Evolutionary conservation across 2,113 vertebrate genomes (phyloP).

Genomic region (Hydrochoerus hydrochaeris): DNA sequence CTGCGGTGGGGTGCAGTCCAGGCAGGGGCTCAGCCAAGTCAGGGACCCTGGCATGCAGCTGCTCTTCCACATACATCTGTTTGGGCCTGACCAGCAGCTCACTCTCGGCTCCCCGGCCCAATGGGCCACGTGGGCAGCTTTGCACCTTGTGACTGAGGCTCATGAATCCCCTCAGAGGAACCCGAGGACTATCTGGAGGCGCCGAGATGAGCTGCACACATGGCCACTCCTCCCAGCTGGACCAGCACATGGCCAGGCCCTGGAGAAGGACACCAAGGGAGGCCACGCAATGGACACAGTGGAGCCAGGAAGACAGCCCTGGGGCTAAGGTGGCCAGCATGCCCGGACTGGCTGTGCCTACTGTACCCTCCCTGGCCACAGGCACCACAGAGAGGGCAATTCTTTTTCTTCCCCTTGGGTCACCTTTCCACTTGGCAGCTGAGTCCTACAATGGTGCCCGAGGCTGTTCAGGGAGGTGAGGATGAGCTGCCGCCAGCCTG

Average conservation of each 20-base stretch:
- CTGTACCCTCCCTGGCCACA: not conserved
- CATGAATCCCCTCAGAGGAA: not conserved
- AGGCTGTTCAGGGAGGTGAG: not conserved
- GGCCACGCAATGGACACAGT: fast-evolving
- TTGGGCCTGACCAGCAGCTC: fast-evolving
- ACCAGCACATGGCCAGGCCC: too few relatives aligned
- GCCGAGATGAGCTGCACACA: fast-evolving
- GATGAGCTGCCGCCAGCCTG: too few relatives aligned
- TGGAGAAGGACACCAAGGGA: not conserved
- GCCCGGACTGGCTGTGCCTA: fast-evolving
- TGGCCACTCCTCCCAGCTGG: fast-evolving
- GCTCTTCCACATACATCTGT: not conserved
- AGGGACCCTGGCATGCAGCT: fast-evolving
- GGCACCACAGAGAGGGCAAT: fast-evolving
- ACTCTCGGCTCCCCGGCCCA: too few relatives aligned
- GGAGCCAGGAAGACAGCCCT: fast-evolving
- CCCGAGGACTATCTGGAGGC: fast-evolving
- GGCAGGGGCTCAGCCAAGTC: fast-evolving
- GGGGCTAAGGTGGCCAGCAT: fast-evolving
- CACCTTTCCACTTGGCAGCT: fast-evolving
- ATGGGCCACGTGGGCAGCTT: too few relatives aligned
- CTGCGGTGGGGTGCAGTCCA: fast-evolving
- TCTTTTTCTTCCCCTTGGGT: not conserved
- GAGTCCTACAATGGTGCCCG: not conserved
- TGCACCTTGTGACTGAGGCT: not conserved